phyloP scores from a whole-genome alignment of 1,140 invertebrate species.

The Drosophila rufa region DNA sequence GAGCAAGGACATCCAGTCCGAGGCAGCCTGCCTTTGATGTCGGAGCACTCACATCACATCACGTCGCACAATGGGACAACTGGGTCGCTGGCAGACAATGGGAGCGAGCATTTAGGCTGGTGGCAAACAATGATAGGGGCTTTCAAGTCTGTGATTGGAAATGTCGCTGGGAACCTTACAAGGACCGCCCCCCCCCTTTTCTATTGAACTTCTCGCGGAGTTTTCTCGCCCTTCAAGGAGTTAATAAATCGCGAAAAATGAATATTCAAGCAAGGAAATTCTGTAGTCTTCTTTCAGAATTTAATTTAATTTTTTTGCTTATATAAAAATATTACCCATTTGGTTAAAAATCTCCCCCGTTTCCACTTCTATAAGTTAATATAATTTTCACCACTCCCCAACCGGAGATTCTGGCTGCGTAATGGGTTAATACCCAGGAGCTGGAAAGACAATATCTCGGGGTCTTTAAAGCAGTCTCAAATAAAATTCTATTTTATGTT shows the following conservation, averaged over 20 bases:
- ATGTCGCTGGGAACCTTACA: conserved; percentile 27
- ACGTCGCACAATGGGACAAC: conserved; percentile 55
- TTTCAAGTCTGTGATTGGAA: conserved; percentile 53
- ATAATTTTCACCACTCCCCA: conserved; percentile 11
- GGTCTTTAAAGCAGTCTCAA: conserved; percentile 64
- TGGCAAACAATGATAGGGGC: conserved; percentile 47
- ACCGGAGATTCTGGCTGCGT: conserved; percentile 38
- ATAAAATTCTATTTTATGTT: conserved; percentile 77
- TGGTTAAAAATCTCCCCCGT: neutral
- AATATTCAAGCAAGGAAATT: neutral
- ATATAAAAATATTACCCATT: neutral
- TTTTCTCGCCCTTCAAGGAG: neutral
- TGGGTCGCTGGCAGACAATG: conserved; percentile 40
- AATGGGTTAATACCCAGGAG: conserved; percentile 47
- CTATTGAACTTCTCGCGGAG: conserved; percentile 15
- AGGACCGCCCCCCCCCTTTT: neutral
- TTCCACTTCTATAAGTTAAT: conserved; percentile 4
- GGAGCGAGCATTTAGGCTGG: conserved; percentile 23
- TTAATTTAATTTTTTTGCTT: neutral
- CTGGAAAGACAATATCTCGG: conserved; percentile 61
- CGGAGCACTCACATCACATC: conserved; percentile 41
- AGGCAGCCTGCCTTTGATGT: conserved; percentile 63
- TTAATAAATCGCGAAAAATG: conserved; percentile 1
- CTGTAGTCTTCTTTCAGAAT: neutral
- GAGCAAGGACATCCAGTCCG: conserved; percentile 16